phyloP scores from a whole-genome alignment of 2,113 vertebrate genomes.

The Hippocampus mohnikei region DNA sequence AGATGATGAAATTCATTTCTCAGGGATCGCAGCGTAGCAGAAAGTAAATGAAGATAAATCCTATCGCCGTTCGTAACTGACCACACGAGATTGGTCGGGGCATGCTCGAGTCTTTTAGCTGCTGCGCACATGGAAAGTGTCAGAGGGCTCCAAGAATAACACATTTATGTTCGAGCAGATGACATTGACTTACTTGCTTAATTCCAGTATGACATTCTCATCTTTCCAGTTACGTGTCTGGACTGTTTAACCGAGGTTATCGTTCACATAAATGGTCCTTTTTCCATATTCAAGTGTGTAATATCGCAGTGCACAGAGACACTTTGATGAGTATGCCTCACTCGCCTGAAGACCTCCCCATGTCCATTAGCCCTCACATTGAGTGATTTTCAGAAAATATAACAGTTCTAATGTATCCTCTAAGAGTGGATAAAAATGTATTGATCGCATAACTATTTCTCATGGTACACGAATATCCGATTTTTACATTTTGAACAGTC shows the following conservation, averaged over 20 bases:
- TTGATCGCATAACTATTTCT: neutral
- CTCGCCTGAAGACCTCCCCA: constrained; percentile 10
- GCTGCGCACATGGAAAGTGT: constrained; percentile 10
- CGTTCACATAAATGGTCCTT: constrained; percentile 35
- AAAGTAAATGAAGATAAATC: constrained; percentile 62
- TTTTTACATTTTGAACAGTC: neutral
- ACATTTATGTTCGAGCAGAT: constrained; percentile 29
- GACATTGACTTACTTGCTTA: constrained; percentile 31
- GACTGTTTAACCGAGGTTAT: constrained; percentile 21
- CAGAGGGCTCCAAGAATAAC: constrained; percentile 32
- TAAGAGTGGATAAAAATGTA: neutral
- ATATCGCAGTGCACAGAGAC: constrained; percentile 16
- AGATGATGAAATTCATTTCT: constrained; percentile 45
- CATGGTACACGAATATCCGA: neutral
- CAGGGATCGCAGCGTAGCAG: constrained; percentile 48
- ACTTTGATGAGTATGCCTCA: constrained; percentile 21
- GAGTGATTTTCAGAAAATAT: constrained; percentile 11
- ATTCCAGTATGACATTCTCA: constrained; percentile 24
- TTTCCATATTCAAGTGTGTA: constrained; percentile 28
- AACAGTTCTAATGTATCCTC: neutral
- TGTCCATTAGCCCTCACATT: constrained; percentile 21
- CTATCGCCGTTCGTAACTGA: constrained; percentile 58
- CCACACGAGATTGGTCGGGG: constrained; percentile 36
- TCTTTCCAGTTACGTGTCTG: constrained; percentile 36
- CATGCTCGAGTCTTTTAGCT: constrained; percentile 33